These are phyloP conservation scores for Euphonia xanthogaster DNA, from an alignment of 2,797 vertebrate genomes.

Conservation along the genomic window DNA sequence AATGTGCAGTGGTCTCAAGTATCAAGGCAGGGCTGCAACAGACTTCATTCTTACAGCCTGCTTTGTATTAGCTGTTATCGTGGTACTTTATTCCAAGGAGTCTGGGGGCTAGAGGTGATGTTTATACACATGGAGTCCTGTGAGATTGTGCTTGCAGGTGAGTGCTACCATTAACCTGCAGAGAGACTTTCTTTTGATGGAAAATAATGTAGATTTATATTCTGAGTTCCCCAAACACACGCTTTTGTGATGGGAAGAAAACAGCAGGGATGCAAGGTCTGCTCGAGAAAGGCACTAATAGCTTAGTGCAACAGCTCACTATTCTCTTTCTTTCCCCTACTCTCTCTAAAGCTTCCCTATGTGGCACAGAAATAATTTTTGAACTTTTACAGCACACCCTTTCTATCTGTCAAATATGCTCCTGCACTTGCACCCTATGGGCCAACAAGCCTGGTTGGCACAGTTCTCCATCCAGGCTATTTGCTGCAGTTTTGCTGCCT, in stretches of 20 bases:
- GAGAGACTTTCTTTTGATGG: not conserved
- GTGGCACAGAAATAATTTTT: not conserved
- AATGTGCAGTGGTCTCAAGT: not conserved
- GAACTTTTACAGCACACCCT: not conserved
- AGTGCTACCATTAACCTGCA: not conserved
- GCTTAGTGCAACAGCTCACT: not conserved
- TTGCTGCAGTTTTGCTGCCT: not conserved
- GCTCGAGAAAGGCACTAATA: not conserved
- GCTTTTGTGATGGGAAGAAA: not conserved
- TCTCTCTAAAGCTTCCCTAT: not conserved
- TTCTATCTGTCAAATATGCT: not conserved
- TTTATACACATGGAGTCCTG: rapidly evolving
- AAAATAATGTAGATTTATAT: not conserved
- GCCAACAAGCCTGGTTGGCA: not conserved
- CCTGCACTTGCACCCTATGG: not conserved
- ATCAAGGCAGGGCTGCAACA: not conserved
- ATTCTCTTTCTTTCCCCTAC: not conserved
- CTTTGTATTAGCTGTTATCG: not conserved
- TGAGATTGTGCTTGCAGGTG: not conserved
- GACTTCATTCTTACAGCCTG: rapidly evolving
- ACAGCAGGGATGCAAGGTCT: not conserved
- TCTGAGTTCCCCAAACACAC: not conserved
- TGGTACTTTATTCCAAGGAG: not conserved
- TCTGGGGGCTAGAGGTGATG: not conserved
- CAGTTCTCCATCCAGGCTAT: not conserved